Evolutionary conservation across 2,797 vertebrate genomes (phyloP), one percentile per base, ranked within the genome.

Genomic region (Hyperoplus immaculatus): DNA sequence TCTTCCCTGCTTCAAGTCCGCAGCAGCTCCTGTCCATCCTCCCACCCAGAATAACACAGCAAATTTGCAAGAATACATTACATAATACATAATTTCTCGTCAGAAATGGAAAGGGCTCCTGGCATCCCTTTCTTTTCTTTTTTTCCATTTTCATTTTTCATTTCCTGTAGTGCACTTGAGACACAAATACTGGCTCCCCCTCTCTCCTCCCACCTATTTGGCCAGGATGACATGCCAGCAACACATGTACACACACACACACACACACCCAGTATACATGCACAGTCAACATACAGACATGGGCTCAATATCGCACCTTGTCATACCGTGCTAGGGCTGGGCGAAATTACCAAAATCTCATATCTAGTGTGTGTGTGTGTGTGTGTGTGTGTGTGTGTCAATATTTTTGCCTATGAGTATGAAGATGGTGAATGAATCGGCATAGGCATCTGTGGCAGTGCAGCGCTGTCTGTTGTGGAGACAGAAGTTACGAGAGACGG

Each of bases 131-230:
- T 61, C 82, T 59, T 80, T 39, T 13, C 14, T 10, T 62, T 13
- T 15, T 62, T 80, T 88, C 79, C 79, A 73, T 91, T 92, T 93
- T 84, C 79, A 72, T 92, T 94, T 94, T 91, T 93, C 85, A 93
- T 95, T 93, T 95, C 87, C 93, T 92, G 87, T 85, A 81, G 78
- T 72, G 88, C 93, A 95, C 92, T 93, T 95, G 91, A 92, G 92
- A 93, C 90, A 81, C 78, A 86, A 65, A 87, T 42, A 68, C 66
- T 81, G 45, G 0, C 67, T 59, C 57, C 73, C 56, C 38, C 43
- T 15, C 59, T 53, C 43, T 4, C 64, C 62, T 60, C 38, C 55
- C 38, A 15, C 58, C 60, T 39, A 46, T 15, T 0, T 41, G 63
- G 59, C 59, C 78, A 63, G 8, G 2, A 15, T 68, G 69, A 74